Evolutionary conservation across 2,888 invertebrate species (phyloP), one percentile per base, ranked within the genome.

Genomic region (Schizaphis graminum): DNA sequence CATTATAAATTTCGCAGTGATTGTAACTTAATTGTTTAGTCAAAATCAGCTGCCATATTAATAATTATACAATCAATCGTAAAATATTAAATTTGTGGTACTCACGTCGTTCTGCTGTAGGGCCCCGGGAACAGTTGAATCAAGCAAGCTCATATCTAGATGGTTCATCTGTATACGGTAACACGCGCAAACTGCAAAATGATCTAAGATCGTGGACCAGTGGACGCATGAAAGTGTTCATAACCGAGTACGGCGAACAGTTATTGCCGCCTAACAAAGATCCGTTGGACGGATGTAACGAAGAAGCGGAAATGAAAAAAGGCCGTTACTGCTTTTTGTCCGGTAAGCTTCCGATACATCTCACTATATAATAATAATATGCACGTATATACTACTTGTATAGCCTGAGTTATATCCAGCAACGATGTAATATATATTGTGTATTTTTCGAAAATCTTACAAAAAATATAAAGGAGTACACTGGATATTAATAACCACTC

Each of bases 321-420:
- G 98, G 98, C n/a, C 96, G 97, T 95, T 98, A 98, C 95, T 98
- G 98, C 95, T 98, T 98, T 95, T 96, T 97, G 95, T 97, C 98
- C 24, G 98, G 98, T 96, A 95, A 91, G 49, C 24, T 35, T 24
- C 10, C 21, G 5, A 44, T 21, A 7, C 0, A 35, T 35, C 77
- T 77, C 77, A n/a, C 13, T 67, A 10, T 16, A 47, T 49, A 61
- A 28, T 10, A 28, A 28, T 28, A 53, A 53, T 53, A 53, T 53
- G 16, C 4, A 53, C 53, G 4, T 53, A n/a, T 11, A 4, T n/a
- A 67, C 28, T 67, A 13, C 49, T 53, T 16, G 49, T n/a, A n/a
- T 13, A 61, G 11, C n/a, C 3, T 13, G 10, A n/a, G n/a, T 3
- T n/a, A n/a, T 11, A 28, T 13, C 13, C n/a, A 5, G 13, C 61